Base-by-base conservation (phyloP, 2,797 vertebrate species). In the Enteromius paludinosus region DNA sequence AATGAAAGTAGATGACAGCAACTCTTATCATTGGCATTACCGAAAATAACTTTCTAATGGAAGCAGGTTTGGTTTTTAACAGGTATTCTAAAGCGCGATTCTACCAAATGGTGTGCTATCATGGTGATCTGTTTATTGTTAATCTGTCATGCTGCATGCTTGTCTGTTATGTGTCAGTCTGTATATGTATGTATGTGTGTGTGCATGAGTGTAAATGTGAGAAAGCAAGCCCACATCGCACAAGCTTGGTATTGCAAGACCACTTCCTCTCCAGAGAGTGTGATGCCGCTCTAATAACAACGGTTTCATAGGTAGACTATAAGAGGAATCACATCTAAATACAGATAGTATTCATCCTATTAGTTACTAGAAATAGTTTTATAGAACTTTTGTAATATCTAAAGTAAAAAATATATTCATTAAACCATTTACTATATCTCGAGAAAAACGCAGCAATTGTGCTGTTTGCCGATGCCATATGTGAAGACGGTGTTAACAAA, bases 221-320 rank as follows among this genome's bases (percentile, higher is more conserved):
- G 49, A 84, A 49, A 75, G 14, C 20, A 59, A 54, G 65, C 52
- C 64, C 54, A 77, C 74, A 47, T 33, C 30, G 8, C 59, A 75
- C 25, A 38, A 84, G 28, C n/a, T 65, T 85, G 72, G 68, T 23
- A 56, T 66, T 23, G n/a, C 43, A 1, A 83, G 87, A 86, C 81
- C 87, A 77, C 88, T 88, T 89, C 85, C 86, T 87, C 17, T 71
- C 10, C 47, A 18, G 41, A 70, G 25, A 79, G 15, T 28, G 33
- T 3, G 59, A n/a, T 14, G 56, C 8, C 10, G 72, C 41, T 25
- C 28, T 64, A 72, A 64, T 74, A 30, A 28, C 35, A 14, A 23
- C 8, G 2, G 4, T 38, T 79, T 64, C 1, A 54, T 52, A 33
- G 4, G 33, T 43, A 65, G 18, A 18, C 4, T 80, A 43, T 56